A percentile compares a stretch with the other conserved stretches of the same genome.
These are phyloP conservation scores for Patella caerulea DNA, from an alignment of 2,888 invertebrate genomes.

Conservation along the genomic window DNA sequence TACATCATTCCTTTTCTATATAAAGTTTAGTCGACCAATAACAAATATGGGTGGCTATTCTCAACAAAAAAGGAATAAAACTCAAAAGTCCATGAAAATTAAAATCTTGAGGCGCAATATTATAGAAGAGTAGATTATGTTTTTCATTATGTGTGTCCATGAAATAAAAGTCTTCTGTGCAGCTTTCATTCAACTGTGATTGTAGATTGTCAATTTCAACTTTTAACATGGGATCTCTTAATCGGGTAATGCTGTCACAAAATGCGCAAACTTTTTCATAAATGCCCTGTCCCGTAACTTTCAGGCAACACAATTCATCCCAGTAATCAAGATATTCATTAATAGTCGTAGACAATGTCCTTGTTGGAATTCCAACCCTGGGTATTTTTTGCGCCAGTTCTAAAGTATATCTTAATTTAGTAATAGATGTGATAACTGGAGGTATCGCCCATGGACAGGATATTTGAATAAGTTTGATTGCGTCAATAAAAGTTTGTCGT, in stretches of 20 bases:
- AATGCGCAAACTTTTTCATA: constrained; percentile 52
- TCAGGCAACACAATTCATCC: constrained; percentile 49
- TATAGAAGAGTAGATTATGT: constrained; percentile 64
- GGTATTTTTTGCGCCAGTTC: constrained; percentile 50
- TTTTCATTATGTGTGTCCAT: constrained; percentile 55
- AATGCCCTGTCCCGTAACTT: constrained; percentile 52
- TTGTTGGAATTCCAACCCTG: constrained; percentile 50
- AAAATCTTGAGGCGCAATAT: constrained; percentile 56
- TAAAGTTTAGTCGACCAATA: constrained; percentile 55
- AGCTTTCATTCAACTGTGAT: constrained; percentile 41
- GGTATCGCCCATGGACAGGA: constrained; percentile 26
- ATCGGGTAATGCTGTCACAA: constrained; percentile 51
- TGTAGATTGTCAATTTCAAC: constrained; percentile 57
- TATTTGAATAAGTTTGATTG: constrained; percentile 58
- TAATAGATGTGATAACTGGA: background rate
- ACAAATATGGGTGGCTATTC: constrained; percentile 51
- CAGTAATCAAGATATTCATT: constrained; percentile 57
- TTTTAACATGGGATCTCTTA: constrained; percentile 58
- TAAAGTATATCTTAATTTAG: constrained; percentile 26
- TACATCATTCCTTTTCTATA: constrained; percentile 49
- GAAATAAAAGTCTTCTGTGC: constrained; percentile 58
- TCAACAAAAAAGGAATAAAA: constrained; percentile 60
- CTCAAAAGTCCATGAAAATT: constrained; percentile 58
- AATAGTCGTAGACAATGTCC: constrained; percentile 47
- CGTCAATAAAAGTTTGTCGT: constrained; percentile 55